Base-by-base conservation (phyloP, 1,140 invertebrate species). In the Medauroidea extradentata region DNA sequence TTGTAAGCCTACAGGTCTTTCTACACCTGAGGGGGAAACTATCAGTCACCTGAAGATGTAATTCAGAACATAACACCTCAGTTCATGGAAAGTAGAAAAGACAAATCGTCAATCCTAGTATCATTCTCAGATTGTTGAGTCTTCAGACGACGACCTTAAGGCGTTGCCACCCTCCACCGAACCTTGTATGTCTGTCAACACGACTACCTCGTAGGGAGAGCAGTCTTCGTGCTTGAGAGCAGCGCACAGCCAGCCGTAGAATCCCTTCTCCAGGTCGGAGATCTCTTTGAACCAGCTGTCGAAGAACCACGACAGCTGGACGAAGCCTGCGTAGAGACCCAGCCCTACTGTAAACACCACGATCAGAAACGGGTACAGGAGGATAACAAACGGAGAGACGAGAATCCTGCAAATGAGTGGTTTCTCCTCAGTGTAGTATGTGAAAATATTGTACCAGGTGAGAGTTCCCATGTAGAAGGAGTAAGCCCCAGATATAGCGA, bases 391-490 rank as follows among this genome's bases (percentile, higher is more conserved):
- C 1, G 88, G 87, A 44, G 85, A 83, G 41, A 87, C 70, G 38
- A 84, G 71, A 25, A 83, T 71, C 67, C 81, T 82, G 63, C 81
- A 80, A 23, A 82, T 69, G 62, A 82, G 80, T 34, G 78, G 83
- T 63, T 83, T 81, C 64, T 88, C 85, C 68, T 88, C 85, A 67
- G 83, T 85, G 61, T 85, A 81, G 73, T 84, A 84, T 51, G 83
- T 79, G 67, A 87, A 86, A 58, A 88, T 80, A 68, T 89, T 90
- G 67, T 89, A 89, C 87, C 87, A 89, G 39, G 86, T 87, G 62
- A 88, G 73, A 1, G 86, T 87, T 29, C 87, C 87, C 61, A 87
- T 82, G 65, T 89, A 89, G 71, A 90, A 89, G 3, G 85, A 85
- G 65, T 88, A 86, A 29, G 80, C 69, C 14, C 81, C 71, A 18